Evolutionary conservation across 2,888 invertebrate genomes (phyloP).

Genomic region (Orthosia gracilis): DNA sequence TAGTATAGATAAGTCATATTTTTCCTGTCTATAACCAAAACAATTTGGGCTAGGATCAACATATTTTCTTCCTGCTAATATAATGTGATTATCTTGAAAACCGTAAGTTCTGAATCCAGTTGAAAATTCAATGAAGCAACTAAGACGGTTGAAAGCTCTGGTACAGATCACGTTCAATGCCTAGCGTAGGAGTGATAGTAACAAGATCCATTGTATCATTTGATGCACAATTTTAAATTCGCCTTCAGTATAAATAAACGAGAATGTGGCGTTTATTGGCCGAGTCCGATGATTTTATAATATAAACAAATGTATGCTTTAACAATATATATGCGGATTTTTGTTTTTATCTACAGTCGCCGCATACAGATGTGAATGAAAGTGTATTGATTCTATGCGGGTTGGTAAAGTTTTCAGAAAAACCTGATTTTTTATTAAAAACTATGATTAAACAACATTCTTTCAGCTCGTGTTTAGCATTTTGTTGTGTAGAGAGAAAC

Average conservation of each 20-base stretch:
- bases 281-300: constrained; percentile 49
- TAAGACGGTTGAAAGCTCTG: constrained; percentile 10
- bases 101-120: background rate
- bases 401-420: background rate
- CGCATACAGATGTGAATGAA: constrained; percentile 24
- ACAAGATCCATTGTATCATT: constrained; percentile 55
- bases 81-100: background rate
- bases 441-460: background rate
- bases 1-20: too few relatives aligned
- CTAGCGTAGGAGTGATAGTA: constrained; percentile 43
- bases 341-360: constrained; percentile 34
- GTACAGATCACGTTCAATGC: constrained; percentile 14
- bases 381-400: constrained; percentile 12
- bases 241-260: constrained; percentile 56
- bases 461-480: background rate
- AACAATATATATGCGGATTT: constrained; percentile 46
- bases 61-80: background rate
- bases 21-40: too few relatives aligned
- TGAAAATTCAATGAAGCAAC: constrained; percentile 3
- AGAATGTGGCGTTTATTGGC: constrained; percentile 61
- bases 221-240: constrained; percentile 57
- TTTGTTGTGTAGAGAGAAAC: background rate
- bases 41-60: too few relatives aligned
- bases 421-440: background rate
- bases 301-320: constrained; percentile 47